phyloP scores from a whole-genome alignment of 2,113 vertebrate genomes.

The Ahaetulla prasina region DNA sequence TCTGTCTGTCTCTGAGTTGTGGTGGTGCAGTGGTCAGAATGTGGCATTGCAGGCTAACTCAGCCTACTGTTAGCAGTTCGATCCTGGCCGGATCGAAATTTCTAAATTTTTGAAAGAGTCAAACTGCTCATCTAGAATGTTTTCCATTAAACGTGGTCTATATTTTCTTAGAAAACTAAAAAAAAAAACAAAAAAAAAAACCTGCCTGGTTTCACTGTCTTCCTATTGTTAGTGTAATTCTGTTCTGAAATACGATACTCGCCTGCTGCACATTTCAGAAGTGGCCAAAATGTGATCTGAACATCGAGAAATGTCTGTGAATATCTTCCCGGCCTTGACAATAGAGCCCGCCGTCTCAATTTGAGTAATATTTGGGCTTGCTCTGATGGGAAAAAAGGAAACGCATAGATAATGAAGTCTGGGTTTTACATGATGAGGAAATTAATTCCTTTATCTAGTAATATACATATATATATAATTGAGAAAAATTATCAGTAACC shows the following conservation, averaged over 20 bases:
- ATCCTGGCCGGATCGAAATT: too few species aligned
- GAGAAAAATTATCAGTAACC: conserved; percentile 36
- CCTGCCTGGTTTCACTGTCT: neutral
- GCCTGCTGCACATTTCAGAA: neutral
- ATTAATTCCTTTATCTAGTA: conserved; percentile 41
- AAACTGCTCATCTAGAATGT: neutral
- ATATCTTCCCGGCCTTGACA: conserved; percentile 18
- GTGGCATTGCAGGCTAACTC: too few species aligned
- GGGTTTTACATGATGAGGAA: conserved; percentile 39
- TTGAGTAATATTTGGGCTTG: conserved; percentile 28
- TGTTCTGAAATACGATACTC: neutral
- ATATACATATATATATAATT: neutral
- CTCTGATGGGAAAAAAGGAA: conserved; percentile 37
- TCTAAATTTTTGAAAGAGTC: neutral
- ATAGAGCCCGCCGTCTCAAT: neutral
- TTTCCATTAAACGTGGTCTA: neutral
- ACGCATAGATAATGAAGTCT: conserved; percentile 27
- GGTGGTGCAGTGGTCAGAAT: too few species aligned
- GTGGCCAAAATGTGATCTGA: neutral
- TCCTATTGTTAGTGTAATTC: neutral
- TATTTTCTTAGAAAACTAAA: neutral
- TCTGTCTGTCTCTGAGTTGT: too few species aligned
- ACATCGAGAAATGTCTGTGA: conserved; percentile 6
- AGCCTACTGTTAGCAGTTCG: too few species aligned
- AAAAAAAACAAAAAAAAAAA: too few species aligned